Conservation (phyloP, 1,140 invertebrate species). For the Drosophila arawakana region DNA sequence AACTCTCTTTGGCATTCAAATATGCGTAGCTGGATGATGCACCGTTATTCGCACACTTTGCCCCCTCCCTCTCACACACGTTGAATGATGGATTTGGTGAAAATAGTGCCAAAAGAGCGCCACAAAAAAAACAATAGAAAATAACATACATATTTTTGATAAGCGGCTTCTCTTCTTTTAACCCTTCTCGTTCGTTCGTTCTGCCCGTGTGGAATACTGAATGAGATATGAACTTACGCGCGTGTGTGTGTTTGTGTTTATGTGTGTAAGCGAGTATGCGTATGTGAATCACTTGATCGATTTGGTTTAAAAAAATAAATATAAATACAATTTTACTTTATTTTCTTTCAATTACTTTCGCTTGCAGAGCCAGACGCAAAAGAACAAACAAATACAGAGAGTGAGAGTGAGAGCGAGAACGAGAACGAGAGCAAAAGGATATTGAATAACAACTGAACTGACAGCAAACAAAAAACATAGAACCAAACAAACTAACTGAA, state of each 20-base stretch:
- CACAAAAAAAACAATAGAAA: constrained; percentile 40
- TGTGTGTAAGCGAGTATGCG: neutral
- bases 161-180: constrained; percentile 27
- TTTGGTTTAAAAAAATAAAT: constrained; percentile 17
- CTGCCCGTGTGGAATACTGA: constrained; percentile 25
- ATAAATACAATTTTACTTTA: neutral
- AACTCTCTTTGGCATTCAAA: constrained; percentile 38
- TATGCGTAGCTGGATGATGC: constrained; percentile 34
- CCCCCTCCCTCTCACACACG: neutral
- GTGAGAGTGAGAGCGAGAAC: neutral
- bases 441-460: constrained; percentile 1
- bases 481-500: constrained; percentile 12
- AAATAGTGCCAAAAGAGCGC: constrained; percentile 45
- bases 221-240: constrained; percentile 29
- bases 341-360: constrained; percentile 30
- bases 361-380: constrained; percentile 13
- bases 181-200: neutral
- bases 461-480: constrained; percentile 12
- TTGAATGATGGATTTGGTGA: constrained; percentile 26
- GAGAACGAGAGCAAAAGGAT: neutral
- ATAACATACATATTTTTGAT: constrained; percentile 46
- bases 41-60: constrained; percentile 28
- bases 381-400: neutral
- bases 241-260: constrained; percentile 1
- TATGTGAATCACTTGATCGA: constrained; percentile 52